Evolutionary conservation across 1,140 invertebrate species (phyloP), one percentile per base, ranked within the genome.

Genomic region (Hormaphis cornu): DNA sequence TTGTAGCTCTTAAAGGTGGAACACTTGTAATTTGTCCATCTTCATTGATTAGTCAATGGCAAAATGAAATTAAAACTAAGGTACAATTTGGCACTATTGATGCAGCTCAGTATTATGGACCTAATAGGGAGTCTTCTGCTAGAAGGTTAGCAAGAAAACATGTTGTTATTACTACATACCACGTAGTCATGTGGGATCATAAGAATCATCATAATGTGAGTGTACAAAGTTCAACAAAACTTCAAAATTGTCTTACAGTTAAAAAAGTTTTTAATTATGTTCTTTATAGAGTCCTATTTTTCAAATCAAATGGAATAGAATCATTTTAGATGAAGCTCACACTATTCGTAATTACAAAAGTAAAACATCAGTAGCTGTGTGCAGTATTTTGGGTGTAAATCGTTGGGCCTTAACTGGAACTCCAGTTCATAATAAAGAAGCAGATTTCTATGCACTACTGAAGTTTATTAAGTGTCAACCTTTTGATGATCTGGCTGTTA

Each of bases 241-340:
- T 46, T 20, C 10, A 12, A 7, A 46, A 12, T 46, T 46, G 18
- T 12, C 22, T 5, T 22, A n/a, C n/a, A n/a, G n/a, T n/a, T n/a
- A n/a, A n/a, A n/a, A n/a, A 12, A 22, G 20, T 20, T 22, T 20
- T 20, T 46, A 8, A 22, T 46, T 9, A n/a, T 20, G 1, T 10
- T 56, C 18, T 18, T 56, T 56, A 20, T n/a, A 81, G 75, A 78
- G 81, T 77, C 73, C 83, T 22, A 75, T 91, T 30, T 81, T 84
- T 72, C 76, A 83, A 66, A 82, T 95, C 20, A 78, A 78, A 1
- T 97, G 93, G 93, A 82, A 88, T 8, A 81, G 95, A 58, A 84
- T 95, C 16, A 89, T 97, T 72, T 77, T 98, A 14, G 95, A 98
- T 79, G 95, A 98, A 80, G 95, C 89, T 0, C 95, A 98, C 78